A percentile compares a stretch with the other conserved stretches of the same genome.
Evolutionary conservation across 2,113 vertebrate genomes (phyloP).

Genomic region (Pica pica): DNA sequence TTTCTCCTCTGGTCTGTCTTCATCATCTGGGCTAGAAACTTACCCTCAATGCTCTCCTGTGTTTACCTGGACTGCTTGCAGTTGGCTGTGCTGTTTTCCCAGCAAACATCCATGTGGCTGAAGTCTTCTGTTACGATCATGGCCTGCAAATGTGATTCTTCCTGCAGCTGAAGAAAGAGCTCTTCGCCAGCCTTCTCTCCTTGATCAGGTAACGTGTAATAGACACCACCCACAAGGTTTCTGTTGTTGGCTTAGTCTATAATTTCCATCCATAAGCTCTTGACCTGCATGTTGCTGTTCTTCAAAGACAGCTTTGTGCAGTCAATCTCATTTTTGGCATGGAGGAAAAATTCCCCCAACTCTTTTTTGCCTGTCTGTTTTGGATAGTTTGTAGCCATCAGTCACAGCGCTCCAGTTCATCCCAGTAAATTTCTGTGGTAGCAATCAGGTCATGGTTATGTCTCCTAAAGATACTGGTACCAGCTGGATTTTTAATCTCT

Average conservation of each 20-base stretch:
- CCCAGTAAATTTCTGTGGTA: neutral
- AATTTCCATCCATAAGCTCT: neutral
- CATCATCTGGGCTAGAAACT: neutral
- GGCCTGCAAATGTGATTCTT: neutral
- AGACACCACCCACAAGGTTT: neutral
- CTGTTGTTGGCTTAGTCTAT: neutral
- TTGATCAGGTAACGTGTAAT: neutral
- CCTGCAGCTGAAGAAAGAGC: neutral
- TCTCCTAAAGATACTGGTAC: neutral
- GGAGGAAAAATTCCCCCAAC: neutral
- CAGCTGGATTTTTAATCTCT: neutral
- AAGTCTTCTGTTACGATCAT: rapidly evolving
- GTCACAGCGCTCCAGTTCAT: neutral
- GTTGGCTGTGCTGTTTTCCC: neutral
- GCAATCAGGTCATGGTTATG: neutral
- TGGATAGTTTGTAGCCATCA: neutral
- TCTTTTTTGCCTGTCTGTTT: neutral
- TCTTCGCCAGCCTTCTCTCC: neutral
- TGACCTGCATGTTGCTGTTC: neutral
- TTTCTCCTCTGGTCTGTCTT: neutral
- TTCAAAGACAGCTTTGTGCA: neutral
- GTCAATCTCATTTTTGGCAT: neutral
- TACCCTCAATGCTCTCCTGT: neutral
- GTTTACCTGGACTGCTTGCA: neutral
- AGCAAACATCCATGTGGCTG: neutral